Evolutionary conservation across 2,797 vertebrate species (phyloP), one percentile per base, ranked within the genome.

Genomic region (Epinephelus malabaricus): DNA sequence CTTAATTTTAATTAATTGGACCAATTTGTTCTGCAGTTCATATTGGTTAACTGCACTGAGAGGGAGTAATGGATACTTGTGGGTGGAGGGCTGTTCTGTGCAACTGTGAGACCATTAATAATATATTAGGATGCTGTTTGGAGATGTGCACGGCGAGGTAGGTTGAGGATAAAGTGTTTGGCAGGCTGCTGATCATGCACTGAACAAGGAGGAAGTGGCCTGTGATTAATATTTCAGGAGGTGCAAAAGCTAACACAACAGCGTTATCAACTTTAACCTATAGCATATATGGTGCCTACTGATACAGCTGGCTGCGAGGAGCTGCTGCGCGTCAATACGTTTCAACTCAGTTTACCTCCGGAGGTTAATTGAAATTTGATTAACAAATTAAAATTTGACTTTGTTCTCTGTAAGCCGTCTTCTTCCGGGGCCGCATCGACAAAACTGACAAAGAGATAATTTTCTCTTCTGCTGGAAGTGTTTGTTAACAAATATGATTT

Each of bases 161-260:
- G 88, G 87, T 59, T 67, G 79, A 87, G 89, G 80, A 92, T 89
- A 87, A 83, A 86, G 87, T 82, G 85, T 79, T 78, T 73, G 76
- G 84, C 78, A 76, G 76, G 88, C 72, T 88, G 92, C 92, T 94
- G 92, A 93, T 93, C 84, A 73, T 72, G 92, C 86, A 90, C 81
- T 19, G 72, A 78, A 87, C 87, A 68, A 82, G 84, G 49, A 88
- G 87, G 88, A 92, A 91, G 85, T 90, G 82, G 90, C 70, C 88
- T 34, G 19, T 78, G 88, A 91, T 94, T 89, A 90, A 94, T 94
- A 89, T 91, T 93, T 90, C 80, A 91, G 72, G 23, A 86, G 84
- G 86, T 60, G 85, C 82, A 84, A 92, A 94, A 90, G 60, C 70
- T 64, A 70, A 78, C 78, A 78, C 77, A 78, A 83, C 58, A 19